Evolutionary conservation across 2,888 invertebrate species (phyloP).

Genomic region (Petrolisthes cinctipes): DNA sequence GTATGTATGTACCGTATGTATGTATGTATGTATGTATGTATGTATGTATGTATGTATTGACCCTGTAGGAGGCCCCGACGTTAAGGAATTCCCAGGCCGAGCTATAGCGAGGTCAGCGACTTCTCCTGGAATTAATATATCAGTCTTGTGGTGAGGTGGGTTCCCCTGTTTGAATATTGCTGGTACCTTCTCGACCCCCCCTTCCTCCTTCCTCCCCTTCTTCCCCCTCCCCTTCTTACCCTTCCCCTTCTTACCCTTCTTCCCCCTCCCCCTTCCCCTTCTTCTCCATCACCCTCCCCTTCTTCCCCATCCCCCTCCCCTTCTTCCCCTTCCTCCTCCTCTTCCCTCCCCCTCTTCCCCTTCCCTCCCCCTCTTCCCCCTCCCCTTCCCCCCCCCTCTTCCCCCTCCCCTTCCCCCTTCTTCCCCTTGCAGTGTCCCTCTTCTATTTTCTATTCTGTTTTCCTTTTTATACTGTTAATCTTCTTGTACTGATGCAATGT

Average conservation of each 20-base stretch:
- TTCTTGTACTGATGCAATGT: no score
- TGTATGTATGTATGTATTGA: not conserved
- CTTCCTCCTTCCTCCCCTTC: not conserved
- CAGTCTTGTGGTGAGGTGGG: no score
- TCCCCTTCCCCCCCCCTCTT: not conserved
- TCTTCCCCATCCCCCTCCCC: not conserved
- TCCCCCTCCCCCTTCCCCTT: not conserved
- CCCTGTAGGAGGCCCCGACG: no score
- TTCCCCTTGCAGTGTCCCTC: not conserved
- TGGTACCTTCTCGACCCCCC: not conserved
- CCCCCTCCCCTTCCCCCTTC: not conserved
- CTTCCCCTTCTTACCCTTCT: not conserved
- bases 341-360: not conserved
- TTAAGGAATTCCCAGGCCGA: no score
- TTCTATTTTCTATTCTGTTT: not conserved
- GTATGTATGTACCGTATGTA: not conserved
- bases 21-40: not conserved
- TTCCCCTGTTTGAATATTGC: no score
- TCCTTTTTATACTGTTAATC: no score
- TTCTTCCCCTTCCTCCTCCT: not conserved
- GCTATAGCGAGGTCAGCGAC: no score
- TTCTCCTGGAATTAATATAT: no score
- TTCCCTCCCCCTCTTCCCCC: not conserved
- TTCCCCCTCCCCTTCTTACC: not conserved
- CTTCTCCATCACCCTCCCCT: not conserved